These are phyloP conservation scores for Leuciscus waleckii DNA, from an alignment of 2,797 vertebrate species.

Conservation along the genomic window DNA sequence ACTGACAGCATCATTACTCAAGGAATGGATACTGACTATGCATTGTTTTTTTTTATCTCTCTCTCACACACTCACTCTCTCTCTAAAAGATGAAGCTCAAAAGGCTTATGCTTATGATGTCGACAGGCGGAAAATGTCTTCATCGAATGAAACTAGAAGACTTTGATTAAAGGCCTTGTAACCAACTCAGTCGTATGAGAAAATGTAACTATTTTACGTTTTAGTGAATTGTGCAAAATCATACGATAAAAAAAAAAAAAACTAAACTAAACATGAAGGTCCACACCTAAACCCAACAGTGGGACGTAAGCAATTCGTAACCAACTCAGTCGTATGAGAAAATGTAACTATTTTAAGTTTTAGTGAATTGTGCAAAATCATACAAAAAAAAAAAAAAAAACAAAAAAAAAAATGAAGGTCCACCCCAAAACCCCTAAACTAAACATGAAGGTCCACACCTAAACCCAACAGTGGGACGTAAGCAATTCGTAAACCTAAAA, in stretches of 20 bases:
- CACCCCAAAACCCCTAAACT: background rate
- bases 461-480: background rate
- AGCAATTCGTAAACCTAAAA: no score
- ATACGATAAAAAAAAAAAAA: background rate
- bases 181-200: background rate
- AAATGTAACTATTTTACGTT: background rate
- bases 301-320: background rate
- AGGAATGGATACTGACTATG: conserved; percentile 19
- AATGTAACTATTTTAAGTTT: background rate
- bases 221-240: background rate
- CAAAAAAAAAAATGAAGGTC: background rate
- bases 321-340: background rate
- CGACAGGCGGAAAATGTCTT: background rate
- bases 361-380: background rate
- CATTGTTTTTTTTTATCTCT: background rate
- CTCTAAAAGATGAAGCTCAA: conserved; percentile 11
- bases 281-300: background rate
- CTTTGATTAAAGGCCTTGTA: background rate
- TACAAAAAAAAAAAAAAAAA: background rate
- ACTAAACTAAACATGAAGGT: background rate
- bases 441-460: background rate
- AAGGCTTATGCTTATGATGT: background rate
- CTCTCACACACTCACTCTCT: background rate
- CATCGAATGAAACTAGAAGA: background rate
- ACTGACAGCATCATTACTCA: conserved; percentile 54